Evolutionary conservation across 2,888 invertebrate genomes (phyloP), one percentile per base, ranked within the genome.

Genomic region (Drosophila mercatorum): DNA sequence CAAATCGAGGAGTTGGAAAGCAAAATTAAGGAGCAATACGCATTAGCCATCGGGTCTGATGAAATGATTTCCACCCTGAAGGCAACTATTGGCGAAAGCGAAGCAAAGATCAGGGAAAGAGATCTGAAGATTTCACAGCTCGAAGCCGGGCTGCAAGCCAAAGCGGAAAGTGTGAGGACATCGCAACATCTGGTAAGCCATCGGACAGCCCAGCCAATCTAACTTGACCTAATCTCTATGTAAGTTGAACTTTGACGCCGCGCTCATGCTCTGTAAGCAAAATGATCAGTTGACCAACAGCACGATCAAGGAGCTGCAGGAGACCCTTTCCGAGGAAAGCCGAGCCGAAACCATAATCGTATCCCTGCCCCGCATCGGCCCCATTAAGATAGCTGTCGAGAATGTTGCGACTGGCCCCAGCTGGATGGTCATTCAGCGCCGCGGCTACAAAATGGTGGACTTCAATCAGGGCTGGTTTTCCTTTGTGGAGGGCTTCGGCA

Each of bases 381-480:
- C 58, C 6, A 34, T 62, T 2, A 73, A 59, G 22, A 10, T 62
- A 8, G 31, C 55, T 0, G 22, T 47, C 2, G 49, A 73, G 22
- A 73, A 43, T 10, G 57, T 43, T 3, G 7, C 44, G 11, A 44
- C 40, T 26, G 73, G 75, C 0, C 31, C 68, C 10, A 38, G 38
- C 14, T 73, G 73, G 73, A 74, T 63, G 17, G 22, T 73, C 6
- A 73, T 73, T n/a, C 73, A 74, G n/a, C 73, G 73, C 3, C 73
- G 73, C n/a, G 43, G 41, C 3, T 46, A 46, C 12, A 52, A 52
- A 10, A 14, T 10, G 0, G 38, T 36, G 10, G 28, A 52, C 51
- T 73, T 73, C 10, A 74, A 73, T 51, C 68, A 68, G 14, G 68
- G 62, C 10, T 73, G 73, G 73, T 62, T 52, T 34, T 46, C 49